Evolutionary conservation across 2,797 vertebrate species (phyloP).

Genomic region (Steatocranus sp.): DNA sequence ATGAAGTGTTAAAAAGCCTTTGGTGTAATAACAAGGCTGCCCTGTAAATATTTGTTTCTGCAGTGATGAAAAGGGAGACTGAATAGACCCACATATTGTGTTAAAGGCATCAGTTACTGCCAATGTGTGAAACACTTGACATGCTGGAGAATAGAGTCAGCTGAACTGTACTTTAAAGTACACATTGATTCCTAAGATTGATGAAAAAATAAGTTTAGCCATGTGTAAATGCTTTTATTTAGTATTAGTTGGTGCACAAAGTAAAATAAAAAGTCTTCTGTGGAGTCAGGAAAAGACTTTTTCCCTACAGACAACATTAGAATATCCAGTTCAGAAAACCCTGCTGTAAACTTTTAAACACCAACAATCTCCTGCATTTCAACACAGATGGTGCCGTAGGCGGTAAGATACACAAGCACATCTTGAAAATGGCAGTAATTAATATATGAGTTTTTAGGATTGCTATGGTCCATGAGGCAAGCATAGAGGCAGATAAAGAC

Average conservation of each 20-base stretch:
- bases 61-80: not conserved
- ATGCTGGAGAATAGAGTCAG: not conserved
- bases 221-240: not conserved
- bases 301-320: not conserved
- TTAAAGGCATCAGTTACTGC: not conserved
- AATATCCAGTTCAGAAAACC: constrained; percentile 11
- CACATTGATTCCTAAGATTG: not conserved
- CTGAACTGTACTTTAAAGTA: not conserved
- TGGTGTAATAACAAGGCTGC: not conserved
- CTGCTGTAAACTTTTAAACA: not conserved
- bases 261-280: not conserved
- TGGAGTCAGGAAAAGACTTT: not conserved
- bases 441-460: constrained; percentile 64
- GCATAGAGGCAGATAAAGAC: constrained; percentile 43
- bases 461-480: constrained; percentile 35
- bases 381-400: constrained; percentile 20
- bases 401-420: constrained; percentile 3
- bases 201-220: not conserved
- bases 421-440: constrained; percentile 68
- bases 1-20: constrained; percentile 38
- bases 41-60: not conserved
- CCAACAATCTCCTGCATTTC: not conserved
- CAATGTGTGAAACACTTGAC: not conserved
- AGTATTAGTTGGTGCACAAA: not conserved
- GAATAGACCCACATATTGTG: not conserved